A percentile compares a stretch with the other conserved stretches of the same genome.
Evolutionary conservation across 2,797 vertebrate species (phyloP).

Genomic region (Kryptolebias ocellatus): DNA sequence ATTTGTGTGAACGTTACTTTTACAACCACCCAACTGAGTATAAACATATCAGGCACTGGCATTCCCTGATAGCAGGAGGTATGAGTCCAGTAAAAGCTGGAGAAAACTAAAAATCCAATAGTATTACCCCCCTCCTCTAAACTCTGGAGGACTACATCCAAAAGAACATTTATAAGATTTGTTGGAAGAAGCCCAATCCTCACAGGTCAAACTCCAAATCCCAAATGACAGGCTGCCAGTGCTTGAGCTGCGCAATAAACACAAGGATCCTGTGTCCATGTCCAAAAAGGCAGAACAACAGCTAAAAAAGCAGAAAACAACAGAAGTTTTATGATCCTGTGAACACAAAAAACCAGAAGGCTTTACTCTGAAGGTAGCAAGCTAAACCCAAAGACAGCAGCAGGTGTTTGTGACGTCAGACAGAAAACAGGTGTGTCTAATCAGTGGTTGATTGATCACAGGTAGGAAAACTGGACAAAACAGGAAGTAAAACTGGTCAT

Average conservation of each 20-base stretch:
- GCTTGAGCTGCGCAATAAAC: neutral
- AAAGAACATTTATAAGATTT: neutral
- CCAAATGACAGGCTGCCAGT: neutral
- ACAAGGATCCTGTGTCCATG: neutral
- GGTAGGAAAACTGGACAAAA: neutral
- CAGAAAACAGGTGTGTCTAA: neutral
- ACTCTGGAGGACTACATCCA: neutral
- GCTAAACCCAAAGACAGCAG: neutral
- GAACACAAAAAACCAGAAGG: too few relatives aligned
- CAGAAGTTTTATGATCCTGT: too few relatives aligned
- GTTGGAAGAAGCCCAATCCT: neutral
- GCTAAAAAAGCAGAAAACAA: neutral
- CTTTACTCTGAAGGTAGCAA: neutral
- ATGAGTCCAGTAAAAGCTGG: neutral
- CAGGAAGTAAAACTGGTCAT: too few relatives aligned
- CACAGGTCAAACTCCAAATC: neutral
- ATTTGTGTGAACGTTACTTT: too few relatives aligned
- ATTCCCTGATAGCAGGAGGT: neutral
- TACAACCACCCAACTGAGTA: neutral
- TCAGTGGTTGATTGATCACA: conserved; percentile 1
- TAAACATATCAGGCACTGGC: neutral
- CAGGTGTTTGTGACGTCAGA: neutral
- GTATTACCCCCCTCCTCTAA: neutral
- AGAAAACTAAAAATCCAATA: neutral
- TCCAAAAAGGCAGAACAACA: neutral